phyloP scores from a whole-genome alignment of 2,113 vertebrate genomes.

The Chauna torquata region DNA sequence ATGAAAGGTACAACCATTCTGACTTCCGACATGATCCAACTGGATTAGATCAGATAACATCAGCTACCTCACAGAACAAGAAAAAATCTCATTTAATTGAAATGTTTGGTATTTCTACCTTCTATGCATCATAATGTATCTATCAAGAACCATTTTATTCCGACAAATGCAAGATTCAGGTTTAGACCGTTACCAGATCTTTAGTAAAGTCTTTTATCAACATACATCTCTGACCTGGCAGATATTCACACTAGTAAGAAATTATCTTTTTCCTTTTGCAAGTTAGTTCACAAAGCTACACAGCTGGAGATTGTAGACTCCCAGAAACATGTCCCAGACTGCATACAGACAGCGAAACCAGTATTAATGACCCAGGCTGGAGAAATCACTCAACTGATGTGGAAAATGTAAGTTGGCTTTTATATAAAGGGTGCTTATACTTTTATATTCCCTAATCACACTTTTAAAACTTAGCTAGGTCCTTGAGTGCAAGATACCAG shows the following conservation, averaged over 20 bases:
- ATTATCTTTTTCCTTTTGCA: conserved; percentile 62
- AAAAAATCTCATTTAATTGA: background rate
- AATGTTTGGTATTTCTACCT: background rate
- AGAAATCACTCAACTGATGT: conserved; percentile 36
- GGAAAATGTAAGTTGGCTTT: conserved; percentile 67
- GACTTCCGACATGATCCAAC: background rate
- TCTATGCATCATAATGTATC: background rate
- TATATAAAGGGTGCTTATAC: conserved; percentile 71
- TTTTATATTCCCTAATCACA: conserved; percentile 29
- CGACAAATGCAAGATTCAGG: background rate
- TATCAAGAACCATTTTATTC: background rate
- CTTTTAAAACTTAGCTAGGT: conserved; percentile 56
- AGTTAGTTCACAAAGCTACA: background rate
- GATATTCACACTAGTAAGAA: background rate
- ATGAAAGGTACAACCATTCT: background rate
- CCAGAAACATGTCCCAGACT: background rate
- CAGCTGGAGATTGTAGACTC: background rate
- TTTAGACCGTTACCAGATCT: background rate
- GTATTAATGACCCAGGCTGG: background rate
- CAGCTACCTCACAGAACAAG: background rate
- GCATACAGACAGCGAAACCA: background rate
- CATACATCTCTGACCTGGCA: background rate
- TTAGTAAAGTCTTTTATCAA: background rate
- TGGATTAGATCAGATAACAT: background rate
- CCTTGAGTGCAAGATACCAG: background rate